These are phyloP conservation scores for Lutraria lutraria DNA, from an alignment of 2,888 invertebrate species.

Conservation along the genomic window DNA sequence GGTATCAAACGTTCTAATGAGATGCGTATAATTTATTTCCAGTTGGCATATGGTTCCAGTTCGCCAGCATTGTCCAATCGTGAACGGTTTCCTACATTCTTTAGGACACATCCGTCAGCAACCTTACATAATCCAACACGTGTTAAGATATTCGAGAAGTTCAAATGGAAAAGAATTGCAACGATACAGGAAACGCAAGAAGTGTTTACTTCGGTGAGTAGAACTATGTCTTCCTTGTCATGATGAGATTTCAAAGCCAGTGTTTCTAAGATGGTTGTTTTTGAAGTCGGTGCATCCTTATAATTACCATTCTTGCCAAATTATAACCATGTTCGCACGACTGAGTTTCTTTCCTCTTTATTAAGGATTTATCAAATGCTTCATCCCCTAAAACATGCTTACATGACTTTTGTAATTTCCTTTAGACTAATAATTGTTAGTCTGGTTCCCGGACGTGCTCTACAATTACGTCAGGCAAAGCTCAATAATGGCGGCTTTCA, in stretches of 20 bases:
- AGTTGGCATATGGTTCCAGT: conserved; percentile 99
- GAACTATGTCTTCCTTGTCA: not conserved
- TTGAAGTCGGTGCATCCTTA: not conserved
- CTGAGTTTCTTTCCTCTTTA: too few relatives aligned
- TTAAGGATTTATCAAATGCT: too few relatives aligned
- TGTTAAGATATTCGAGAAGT: conserved; percentile 98
- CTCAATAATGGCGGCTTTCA: too few relatives aligned
- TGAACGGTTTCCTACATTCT: conserved; percentile 98
- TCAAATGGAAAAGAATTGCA: conserved; percentile 98
- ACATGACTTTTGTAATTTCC: too few relatives aligned
- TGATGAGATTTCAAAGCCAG: not conserved
- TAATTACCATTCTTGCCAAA: not conserved
- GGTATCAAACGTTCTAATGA: too few relatives aligned
- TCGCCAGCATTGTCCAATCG: conserved; percentile 99
- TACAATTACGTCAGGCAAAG: too few relatives aligned
- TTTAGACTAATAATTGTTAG: too few relatives aligned
- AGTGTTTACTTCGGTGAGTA: conserved; percentile 90
- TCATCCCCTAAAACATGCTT: too few relatives aligned
- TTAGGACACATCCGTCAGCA: conserved; percentile 99
- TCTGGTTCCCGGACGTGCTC: too few relatives aligned
- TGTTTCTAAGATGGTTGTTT: not conserved
- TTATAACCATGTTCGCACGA: too few relatives aligned
- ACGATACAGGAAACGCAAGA: conserved; percentile 99
- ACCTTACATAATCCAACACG: conserved; percentile 99
- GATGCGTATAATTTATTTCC: conserved; percentile 69